These are phyloP conservation scores for Sturnus vulgaris DNA, from an alignment of 2,113 vertebrate species.

Conservation along the genomic window DNA sequence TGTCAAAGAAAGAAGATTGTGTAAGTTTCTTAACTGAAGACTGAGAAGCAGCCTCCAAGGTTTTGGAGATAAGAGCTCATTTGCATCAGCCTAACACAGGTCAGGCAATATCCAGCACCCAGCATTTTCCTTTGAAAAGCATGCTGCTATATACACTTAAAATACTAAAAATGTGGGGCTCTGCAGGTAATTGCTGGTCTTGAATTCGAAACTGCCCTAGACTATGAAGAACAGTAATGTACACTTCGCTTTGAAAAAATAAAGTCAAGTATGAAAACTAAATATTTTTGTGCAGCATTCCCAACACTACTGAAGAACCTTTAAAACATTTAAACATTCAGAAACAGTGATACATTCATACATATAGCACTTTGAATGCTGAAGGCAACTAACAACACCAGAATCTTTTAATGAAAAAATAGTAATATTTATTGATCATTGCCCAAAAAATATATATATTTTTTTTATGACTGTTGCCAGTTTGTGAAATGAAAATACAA, in stretches of 20 bases:
- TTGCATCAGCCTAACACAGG: background rate
- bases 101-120: background rate
- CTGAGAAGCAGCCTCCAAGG: background rate
- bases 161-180: background rate
- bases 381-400: background rate
- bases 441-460: background rate
- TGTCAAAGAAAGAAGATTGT: constrained; percentile 46
- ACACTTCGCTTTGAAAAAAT: background rate
- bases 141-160: background rate
- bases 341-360: background rate
- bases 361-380: background rate
- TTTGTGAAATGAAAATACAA: background rate
- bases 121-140: background rate
- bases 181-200: background rate
- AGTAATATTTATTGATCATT: background rate
- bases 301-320: background rate
- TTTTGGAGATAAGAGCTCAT: background rate
- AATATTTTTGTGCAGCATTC: background rate
- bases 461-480: background rate
- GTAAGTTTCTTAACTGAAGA: background rate
- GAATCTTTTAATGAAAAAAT: background rate
- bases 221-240: background rate
- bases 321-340: background rate
- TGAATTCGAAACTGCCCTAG: background rate
- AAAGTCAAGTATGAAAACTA: background rate